Conservation (phyloP, 92 coral and sea anemone species). For the Galaxea fascicularis region DNA sequence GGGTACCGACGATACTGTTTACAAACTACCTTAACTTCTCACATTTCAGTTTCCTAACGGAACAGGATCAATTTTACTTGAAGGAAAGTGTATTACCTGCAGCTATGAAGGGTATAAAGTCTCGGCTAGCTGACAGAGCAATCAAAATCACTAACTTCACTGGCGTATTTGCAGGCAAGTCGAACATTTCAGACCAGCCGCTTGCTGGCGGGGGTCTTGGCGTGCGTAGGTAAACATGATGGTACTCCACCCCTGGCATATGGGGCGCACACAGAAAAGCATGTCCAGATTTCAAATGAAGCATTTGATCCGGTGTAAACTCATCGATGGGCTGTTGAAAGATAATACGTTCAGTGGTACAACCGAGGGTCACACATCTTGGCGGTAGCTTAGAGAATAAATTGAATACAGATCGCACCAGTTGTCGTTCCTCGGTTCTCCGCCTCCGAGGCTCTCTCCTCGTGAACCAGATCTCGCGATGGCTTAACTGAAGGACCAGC, state of each 20-base stretch:
- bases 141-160: constrained; percentile 86
- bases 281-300: constrained; percentile 85
- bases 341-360: constrained; percentile 94
- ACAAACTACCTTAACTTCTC: not conserved
- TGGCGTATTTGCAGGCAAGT: constrained; percentile 65
- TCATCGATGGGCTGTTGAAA: constrained; percentile 61
- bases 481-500: constrained; percentile 81
- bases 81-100: constrained; percentile 65
- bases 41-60: not conserved
- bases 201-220: constrained; percentile 70
- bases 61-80: not conserved
- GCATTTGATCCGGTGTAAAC: constrained; percentile 52
- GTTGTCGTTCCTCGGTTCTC: constrained; percentile 80
- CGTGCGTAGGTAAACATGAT: constrained; percentile 83
- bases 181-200: constrained; percentile 82
- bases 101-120: constrained; percentile 87
- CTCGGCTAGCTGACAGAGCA: constrained; percentile 94
- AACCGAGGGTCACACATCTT: constrained; percentile 81
- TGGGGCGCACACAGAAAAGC: constrained; percentile 82
- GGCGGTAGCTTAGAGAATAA: constrained; percentile 74
- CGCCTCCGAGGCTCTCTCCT: constrained; percentile 80
- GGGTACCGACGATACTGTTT: not conserved
- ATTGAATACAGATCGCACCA: constrained; percentile 81
- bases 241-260: constrained; percentile 90
- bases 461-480: constrained; percentile 89